Base-by-base conservation (phyloP, 2,888 invertebrate genomes). In the Desoria tigrina region DNA sequence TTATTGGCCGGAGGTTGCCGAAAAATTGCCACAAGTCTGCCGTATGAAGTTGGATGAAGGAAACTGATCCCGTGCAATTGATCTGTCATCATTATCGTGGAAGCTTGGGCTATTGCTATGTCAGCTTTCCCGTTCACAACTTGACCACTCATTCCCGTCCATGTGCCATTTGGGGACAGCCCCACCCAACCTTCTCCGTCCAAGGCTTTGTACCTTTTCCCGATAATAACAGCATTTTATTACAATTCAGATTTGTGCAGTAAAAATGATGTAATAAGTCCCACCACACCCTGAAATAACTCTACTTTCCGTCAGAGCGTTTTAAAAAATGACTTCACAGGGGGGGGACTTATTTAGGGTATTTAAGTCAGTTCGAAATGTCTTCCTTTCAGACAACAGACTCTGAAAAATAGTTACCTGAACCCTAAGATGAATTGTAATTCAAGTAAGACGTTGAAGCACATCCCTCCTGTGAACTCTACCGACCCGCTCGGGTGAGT, bases 101-200 rank as follows among this genome's bases (percentile, higher is more conserved):
- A 59, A 1, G 55, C 63, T 66, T 66, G 66, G 3, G 63, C 58
- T 18, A 66, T 60, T 1, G 63, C 53, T 2, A 66, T 18, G 50
- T 66, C 66, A 18, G 56, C 66, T 16, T 63, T 60, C 11, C 45
- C 39, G 27, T 66, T 24, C 6, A 66, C 28, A 26, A 66, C 42
- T 45, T 66, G 66, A 0, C 37, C 51, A 27, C 51, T 37, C 66
- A 63, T 63, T n/a, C 66, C 66, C 2, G 63, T 63, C 63, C 63
- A 66, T 26, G 63, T 50, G 1, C 63, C 63, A 42, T 66, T 66
- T 37, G 59, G 63, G 42, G 56, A 28, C 1, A 60, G 9, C 4
- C 60, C 66, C 16, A 55, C 32, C 66, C 66, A 63, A 23, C 66
- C 66, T 21, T 63, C 60, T 16, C 66, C 66, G 27, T 66, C 55